A percentile compares a stretch with the other conserved stretches of the same genome.
These are phyloP conservation scores for Patiria miniata DNA, from an alignment of 35 echinoderm and acorn worm species.

Conservation along the genomic window DNA sequence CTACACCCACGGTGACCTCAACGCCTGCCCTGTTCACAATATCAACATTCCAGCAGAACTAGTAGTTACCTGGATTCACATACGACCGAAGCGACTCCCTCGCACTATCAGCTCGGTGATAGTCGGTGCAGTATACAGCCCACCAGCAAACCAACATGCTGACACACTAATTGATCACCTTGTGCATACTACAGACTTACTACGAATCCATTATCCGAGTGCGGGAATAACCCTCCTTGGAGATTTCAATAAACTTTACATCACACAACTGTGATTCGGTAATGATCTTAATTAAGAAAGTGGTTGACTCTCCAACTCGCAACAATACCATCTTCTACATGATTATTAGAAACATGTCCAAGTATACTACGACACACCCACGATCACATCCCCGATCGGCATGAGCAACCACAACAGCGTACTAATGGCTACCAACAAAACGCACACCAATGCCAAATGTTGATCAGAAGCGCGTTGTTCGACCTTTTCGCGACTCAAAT, in stretches of 20 bases:
- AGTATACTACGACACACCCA: not conserved
- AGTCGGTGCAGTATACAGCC: not conserved
- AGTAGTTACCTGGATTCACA: not conserved
- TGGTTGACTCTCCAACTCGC: not conserved
- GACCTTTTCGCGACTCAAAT: too few species aligned
- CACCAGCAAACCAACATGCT: not conserved
- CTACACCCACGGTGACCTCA: not conserved
- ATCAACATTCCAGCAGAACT: not conserved
- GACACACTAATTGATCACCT: not conserved
- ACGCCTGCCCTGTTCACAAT: not conserved
- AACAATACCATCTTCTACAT: not conserved
- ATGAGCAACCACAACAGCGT: not conserved
- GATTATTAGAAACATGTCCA: not conserved
- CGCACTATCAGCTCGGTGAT: conserved; percentile 12
- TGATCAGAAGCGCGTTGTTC: too few species aligned
- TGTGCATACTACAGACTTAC: not conserved
- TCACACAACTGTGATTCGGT: not conserved
- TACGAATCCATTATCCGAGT: not conserved
- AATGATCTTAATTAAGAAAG: not conserved
- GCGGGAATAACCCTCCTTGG: not conserved
- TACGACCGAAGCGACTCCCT: not conserved
- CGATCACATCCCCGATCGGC: not conserved
- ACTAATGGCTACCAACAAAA: too few species aligned
- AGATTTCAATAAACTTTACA: not conserved
- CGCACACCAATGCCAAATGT: too few species aligned